Conservation (phyloP, 1,140 invertebrate species). For the Anthonomus grandis region DNA sequence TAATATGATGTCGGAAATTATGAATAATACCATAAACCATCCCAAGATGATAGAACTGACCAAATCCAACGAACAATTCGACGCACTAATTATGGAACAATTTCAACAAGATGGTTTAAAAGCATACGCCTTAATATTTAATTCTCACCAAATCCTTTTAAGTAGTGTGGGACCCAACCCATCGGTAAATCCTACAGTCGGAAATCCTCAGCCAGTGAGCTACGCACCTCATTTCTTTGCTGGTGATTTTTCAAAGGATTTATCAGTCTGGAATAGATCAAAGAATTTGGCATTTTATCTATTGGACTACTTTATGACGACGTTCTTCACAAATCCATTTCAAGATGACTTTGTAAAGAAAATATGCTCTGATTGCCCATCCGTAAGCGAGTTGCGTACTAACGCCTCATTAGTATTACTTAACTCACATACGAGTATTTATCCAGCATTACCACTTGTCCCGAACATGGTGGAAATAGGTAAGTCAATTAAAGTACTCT, state of each 20-base stretch:
- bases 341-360: constrained; percentile 34
- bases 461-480: background rate
- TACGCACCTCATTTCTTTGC: constrained; percentile 43
- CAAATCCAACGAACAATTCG: constrained; percentile 28
- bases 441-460: constrained; percentile 1
- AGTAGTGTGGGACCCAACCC: constrained; percentile 35
- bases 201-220: constrained; percentile 43
- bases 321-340: constrained; percentile 20
- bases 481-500: too few relatives aligned
- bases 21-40: too few relatives aligned
- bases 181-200: constrained; percentile 34
- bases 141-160: constrained; percentile 35
- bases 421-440: constrained; percentile 14
- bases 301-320: constrained; percentile 42
- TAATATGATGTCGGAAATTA: too few relatives aligned
- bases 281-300: constrained; percentile 39
- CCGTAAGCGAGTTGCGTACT: constrained; percentile 49
- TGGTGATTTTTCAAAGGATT: constrained; percentile 36
- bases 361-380: constrained; percentile 48
- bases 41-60: too few relatives aligned
- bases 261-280: constrained; percentile 51
- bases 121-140: constrained; percentile 22
- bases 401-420: constrained; percentile 50
- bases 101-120: constrained; percentile 26
- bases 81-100: constrained; percentile 33